phyloP scores from a whole-genome alignment of 2,888 invertebrate genomes.

The Bruchidius siliquastri region DNA sequence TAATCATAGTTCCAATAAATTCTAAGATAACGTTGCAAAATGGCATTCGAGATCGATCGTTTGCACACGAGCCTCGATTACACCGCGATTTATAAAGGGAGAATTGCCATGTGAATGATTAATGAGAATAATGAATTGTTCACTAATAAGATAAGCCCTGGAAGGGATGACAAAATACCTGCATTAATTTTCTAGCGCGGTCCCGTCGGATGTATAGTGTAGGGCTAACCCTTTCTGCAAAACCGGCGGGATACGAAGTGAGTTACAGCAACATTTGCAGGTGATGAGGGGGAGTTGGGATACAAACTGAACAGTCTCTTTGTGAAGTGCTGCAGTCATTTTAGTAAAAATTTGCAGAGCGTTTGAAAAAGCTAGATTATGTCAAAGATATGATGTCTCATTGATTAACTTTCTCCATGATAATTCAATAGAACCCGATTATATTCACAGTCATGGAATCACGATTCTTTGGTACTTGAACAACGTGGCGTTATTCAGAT shows the following conservation, averaged over 20 bases:
- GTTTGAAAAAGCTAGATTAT: too few species aligned
- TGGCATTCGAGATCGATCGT: not conserved
- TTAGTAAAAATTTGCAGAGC: not conserved
- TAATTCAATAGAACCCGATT: too few species aligned
- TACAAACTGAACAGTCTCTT: not conserved
- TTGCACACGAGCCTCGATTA: not conserved
- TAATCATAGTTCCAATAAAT: not conserved
- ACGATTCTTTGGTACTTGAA: too few species aligned
- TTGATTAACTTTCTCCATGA: too few species aligned
- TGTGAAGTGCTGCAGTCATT: not conserved
- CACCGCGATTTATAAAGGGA: not conserved
- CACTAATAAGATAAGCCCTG: conserved; percentile 28
- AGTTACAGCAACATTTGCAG: not conserved
- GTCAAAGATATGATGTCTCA: too few species aligned
- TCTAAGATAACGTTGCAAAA: not conserved
- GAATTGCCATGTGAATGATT: conserved; percentile 16
- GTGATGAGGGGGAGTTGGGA: not conserved
- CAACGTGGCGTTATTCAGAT: too few species aligned
- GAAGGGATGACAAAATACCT: conserved; percentile 25
- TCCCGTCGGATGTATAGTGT: not conserved
- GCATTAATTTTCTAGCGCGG: conserved; percentile 17
- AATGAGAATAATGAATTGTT: conserved; percentile 30
- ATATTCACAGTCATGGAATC: too few species aligned
- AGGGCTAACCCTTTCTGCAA: not conserved
- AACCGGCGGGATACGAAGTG: not conserved